Evolutionary conservation across 2,888 invertebrate genomes (phyloP).

Genomic region (Volucella zonaria): DNA sequence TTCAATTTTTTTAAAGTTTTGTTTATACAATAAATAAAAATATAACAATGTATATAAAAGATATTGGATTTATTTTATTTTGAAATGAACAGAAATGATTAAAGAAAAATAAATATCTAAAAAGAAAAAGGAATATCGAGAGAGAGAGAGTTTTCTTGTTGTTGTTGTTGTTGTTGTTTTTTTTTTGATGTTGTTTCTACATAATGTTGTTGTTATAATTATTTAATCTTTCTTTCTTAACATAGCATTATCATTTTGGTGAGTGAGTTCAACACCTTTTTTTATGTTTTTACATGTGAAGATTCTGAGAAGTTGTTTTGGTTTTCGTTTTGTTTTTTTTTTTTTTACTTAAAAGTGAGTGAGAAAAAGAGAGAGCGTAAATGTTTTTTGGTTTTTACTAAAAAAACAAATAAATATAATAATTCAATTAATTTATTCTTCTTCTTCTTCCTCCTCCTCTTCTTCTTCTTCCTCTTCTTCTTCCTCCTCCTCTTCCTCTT

Average conservation of each 20-base stretch:
- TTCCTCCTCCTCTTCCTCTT: slow-evolving; percentile 82
- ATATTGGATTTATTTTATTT: slow-evolving; percentile 74
- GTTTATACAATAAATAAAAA: slow-evolving; percentile 73
- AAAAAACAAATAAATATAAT: slow-evolving; percentile 74
- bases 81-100: slow-evolving; percentile 74
- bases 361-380: slow-evolving; percentile 71
- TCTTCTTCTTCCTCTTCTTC: slow-evolving; percentile 83
- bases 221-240: slow-evolving; percentile 37
- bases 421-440: slow-evolving; percentile 78
- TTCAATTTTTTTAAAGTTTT: slow-evolving; percentile 51
- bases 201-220: slow-evolving; percentile 46
- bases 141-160: slow-evolving; percentile 75
- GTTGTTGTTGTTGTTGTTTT: slow-evolving; percentile 57
- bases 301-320: slow-evolving; percentile 42
- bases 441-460: slow-evolving; percentile 82
- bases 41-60: slow-evolving; percentile 73
- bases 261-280: slow-evolving; percentile 39
- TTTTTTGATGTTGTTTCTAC: slow-evolving; percentile 60
- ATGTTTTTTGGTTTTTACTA: slow-evolving; percentile 60
- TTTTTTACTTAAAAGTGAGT: slow-evolving; percentile 9
- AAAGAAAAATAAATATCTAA: slow-evolving; percentile 77
- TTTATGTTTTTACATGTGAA: slow-evolving; percentile 48
- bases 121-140: slow-evolving; percentile 77
- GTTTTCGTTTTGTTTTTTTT: background rate
- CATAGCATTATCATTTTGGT: slow-evolving; percentile 51